Evolutionary conservation across 2,797 vertebrate species (phyloP).

Genomic region (Manis crassicaudata): DNA sequence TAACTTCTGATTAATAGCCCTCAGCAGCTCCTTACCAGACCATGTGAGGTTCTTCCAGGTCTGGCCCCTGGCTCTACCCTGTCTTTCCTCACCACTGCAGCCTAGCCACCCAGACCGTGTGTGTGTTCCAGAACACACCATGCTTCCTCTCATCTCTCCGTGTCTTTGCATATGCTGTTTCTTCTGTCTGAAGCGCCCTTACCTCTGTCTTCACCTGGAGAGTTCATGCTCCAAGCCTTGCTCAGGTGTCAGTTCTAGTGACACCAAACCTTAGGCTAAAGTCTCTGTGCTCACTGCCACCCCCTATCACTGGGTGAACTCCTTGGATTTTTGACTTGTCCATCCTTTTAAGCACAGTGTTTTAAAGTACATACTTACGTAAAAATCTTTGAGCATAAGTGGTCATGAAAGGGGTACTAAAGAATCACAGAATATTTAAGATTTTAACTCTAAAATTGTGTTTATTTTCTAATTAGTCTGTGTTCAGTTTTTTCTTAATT

Average conservation of each 20-base stretch:
- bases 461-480: background rate
- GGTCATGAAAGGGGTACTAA: conserved; percentile 16
- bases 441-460: conserved; percentile 31
- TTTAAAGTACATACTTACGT: background rate
- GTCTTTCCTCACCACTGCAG: background rate
- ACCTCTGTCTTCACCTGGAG: background rate
- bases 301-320: background rate
- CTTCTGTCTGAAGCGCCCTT: background rate
- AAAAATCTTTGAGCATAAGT: background rate
- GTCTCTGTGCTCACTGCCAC: background rate
- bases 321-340: background rate
- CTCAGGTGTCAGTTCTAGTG: background rate
- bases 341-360: background rate
- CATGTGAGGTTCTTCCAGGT: background rate
- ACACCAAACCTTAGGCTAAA: background rate
- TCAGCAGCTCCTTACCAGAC: background rate
- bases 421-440: background rate
- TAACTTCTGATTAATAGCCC: background rate
- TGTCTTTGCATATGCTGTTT: background rate
- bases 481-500: background rate
- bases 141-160: background rate
- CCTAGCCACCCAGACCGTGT: background rate
- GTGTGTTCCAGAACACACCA: background rate
- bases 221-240: background rate
- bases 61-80: background rate